Evolutionary conservation across 1,140 invertebrate genomes (phyloP), one percentile per base, ranked within the genome.

Genomic region (Aphelinus atriplicis): DNA sequence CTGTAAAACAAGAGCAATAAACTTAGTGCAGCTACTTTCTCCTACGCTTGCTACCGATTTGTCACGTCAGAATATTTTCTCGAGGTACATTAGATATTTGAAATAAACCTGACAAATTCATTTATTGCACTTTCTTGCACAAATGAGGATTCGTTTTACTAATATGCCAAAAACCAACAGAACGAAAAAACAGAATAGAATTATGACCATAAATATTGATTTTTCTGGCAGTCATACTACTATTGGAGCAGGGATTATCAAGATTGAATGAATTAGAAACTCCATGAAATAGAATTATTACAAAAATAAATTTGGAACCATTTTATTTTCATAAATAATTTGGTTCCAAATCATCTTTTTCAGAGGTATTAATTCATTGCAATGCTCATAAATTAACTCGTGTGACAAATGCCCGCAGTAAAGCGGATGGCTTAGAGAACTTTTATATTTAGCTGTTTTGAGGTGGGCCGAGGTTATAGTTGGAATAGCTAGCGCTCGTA

Each of bases 391-490:
- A 26, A 26, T 26, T 26, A 26, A 26, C 26, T 26, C 26, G 26
- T 26, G 26, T 26, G 26, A 26, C 26, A 26, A 26, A 26, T 26
- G 26, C 26, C 26, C 26, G 26, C 26, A 26, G 26, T 26, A 26
- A 26, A 71, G 7, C 62, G 62, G 69, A 66, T 71, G 63, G 46
- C 64, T 66, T 1, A n/a, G 60, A 67, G 48, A 65, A 78, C 5
- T 79, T 26, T 26, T 78, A 78, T 48, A 78, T 80, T 77, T 83
- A 86, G 83, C 84, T 86, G 84, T 80, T 81, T 85, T 86, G 83
- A 85, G 84, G 84, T 83, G 84, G 84, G 84, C 83, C 84, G 84
- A 84, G 75, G 79, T 84, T 83, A 86, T 82, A 68, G 83, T 84
- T 85, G 84, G 84, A 76, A 75, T 85, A 86, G 84, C 84, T 84